Conservation (phyloP, 2,797 vertebrate genomes). For the Acanthurus leucopareius region DNA sequence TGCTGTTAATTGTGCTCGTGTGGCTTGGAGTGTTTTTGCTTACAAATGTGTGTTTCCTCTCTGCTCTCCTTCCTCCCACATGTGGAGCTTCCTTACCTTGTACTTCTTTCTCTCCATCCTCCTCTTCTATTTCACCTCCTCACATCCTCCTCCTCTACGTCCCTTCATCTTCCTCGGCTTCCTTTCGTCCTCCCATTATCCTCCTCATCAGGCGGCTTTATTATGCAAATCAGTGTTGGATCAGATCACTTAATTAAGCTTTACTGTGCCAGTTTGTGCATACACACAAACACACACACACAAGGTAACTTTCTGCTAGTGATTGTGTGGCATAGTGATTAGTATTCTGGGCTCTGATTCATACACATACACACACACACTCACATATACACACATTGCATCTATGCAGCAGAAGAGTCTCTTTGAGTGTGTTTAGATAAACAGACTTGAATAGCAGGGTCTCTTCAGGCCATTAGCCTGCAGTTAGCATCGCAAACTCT, state of each 20-base stretch:
- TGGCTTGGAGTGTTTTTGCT: constrained; percentile 7
- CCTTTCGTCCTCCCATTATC: constrained; percentile 57
- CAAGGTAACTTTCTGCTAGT: constrained; percentile 38
- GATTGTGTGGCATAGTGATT: constrained; percentile 51
- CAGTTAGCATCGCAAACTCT: constrained; percentile 72
- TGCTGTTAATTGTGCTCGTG: neutral
- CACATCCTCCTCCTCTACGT: constrained; percentile 29
- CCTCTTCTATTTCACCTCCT: constrained; percentile 37
- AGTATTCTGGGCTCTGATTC: constrained; percentile 53
- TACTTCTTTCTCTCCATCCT: neutral
- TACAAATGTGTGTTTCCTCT: constrained; percentile 16
- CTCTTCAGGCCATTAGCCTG: constrained; percentile 76
- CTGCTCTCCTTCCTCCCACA: constrained; percentile 21
- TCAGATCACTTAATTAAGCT: constrained; percentile 82
- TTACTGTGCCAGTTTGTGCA: constrained; percentile 53
- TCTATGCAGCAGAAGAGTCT: constrained; percentile 68
- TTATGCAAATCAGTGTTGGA: constrained; percentile 81
- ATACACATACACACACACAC: neutral
- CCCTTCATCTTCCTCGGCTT: constrained; percentile 56
- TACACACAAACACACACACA: constrained; percentile 27
- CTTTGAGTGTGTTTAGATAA: constrained; percentile 71
- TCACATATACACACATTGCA: constrained; percentile 27
- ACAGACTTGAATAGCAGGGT: constrained; percentile 70
- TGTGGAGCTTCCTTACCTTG: constrained; percentile 24
- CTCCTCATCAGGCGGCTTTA: constrained; percentile 73